phyloP scores from a whole-genome alignment of 2,797 vertebrate species.

The Sylvilagus floridanus region DNA sequence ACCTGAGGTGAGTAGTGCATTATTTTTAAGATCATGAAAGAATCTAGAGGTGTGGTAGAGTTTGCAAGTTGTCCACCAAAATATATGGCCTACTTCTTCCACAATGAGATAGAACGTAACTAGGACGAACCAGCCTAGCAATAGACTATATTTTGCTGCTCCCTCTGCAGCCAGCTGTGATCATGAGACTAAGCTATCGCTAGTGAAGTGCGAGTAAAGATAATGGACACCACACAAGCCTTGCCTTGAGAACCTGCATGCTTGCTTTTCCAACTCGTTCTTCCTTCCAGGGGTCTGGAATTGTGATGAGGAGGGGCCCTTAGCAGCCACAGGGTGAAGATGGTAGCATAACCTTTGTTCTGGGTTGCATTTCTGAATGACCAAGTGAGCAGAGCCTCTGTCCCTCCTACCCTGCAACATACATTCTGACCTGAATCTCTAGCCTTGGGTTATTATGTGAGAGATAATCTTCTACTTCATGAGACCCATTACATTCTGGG shows the following conservation, averaged over 20 bases:
- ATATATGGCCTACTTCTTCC: neutral
- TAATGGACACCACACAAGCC: neutral
- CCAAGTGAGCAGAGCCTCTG: neutral
- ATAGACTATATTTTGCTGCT: neutral
- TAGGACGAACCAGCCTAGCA: neutral
- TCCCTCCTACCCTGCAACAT: too few relatives aligned
- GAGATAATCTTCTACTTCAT: conserved; percentile 38
- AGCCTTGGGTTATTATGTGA: neutral
- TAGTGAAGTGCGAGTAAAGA: neutral
- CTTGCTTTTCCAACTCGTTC: neutral
- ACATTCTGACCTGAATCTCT: neutral
- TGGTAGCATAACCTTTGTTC: neutral
- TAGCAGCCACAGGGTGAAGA: neutral
- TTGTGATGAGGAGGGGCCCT: neutral
- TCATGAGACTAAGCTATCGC: neutral
- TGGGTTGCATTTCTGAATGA: neutral
- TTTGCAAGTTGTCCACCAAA: neutral
- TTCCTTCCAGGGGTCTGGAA: neutral
- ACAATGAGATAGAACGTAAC: neutral
- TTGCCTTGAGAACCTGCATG: neutral
- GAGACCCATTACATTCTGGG: conserved; percentile 1
- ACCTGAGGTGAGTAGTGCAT: neutral
- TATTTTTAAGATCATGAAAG: neutral
- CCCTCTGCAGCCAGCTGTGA: neutral
- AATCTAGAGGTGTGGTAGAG: neutral